Conservation (phyloP, 2,113 vertebrate species). For the Pithys albifrons region DNA sequence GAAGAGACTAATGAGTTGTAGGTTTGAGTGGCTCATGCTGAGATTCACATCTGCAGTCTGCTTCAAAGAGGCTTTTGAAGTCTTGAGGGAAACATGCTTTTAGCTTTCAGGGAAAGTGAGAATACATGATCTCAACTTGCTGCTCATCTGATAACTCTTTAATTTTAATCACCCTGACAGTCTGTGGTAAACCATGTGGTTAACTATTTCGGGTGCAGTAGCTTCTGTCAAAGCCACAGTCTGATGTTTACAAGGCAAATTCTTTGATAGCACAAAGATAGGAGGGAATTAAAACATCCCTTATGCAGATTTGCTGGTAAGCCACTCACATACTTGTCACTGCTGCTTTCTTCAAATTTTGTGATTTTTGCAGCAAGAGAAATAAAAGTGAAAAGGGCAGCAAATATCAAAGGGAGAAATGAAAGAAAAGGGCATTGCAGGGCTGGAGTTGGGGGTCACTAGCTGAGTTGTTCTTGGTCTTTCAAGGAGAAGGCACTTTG, state of each 20-base stretch:
- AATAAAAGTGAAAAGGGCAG: background rate
- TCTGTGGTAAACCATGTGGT: constrained; percentile 69
- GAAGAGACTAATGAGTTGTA: constrained; percentile 37
- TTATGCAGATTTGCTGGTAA: background rate
- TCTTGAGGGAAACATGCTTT: constrained; percentile 57
- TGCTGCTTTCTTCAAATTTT: background rate
- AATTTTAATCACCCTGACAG: constrained; percentile 67
- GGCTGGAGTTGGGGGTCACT: background rate
- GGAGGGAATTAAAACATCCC: background rate
- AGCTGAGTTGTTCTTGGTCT: background rate
- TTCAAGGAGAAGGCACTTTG: background rate
- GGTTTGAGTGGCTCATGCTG: background rate
- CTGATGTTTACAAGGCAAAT: background rate
- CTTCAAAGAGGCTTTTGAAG: constrained; percentile 67
- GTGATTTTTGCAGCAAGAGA: background rate
- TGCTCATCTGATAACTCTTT: constrained; percentile 66
- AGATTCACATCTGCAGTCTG: constrained; percentile 49
- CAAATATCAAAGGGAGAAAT: background rate
- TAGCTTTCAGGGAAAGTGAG: constrained; percentile 68
- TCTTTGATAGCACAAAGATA: constrained; percentile 4
- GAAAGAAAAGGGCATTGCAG: background rate
- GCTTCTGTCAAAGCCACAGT: constrained; percentile 41
- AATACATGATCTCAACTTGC: constrained; percentile 41
- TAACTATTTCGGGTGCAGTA: constrained; percentile 62
- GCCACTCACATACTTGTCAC: background rate